Evolutionary conservation across 2,888 invertebrate genomes (phyloP).

Genomic region (Amiota mariae): DNA sequence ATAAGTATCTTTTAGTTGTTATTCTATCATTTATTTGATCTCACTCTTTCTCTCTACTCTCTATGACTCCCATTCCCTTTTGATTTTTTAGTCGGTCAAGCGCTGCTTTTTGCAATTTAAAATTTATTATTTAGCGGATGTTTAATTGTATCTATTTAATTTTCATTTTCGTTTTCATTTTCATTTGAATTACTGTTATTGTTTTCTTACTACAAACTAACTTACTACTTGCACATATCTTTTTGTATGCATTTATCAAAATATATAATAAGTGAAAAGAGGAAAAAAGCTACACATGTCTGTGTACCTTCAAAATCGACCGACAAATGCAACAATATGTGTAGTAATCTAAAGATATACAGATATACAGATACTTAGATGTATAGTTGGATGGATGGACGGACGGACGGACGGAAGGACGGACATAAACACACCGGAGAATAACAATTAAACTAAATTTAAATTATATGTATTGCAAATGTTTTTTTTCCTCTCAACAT

Average conservation of each 20-base stretch:
- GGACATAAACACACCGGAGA: constrained; percentile 55
- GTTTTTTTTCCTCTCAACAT: constrained; percentile 26
- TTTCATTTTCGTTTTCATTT: constrained; percentile 56
- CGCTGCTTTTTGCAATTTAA: constrained; percentile 57
- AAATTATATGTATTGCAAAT: constrained; percentile 64
- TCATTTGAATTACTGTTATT: constrained; percentile 57
- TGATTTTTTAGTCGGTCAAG: constrained; percentile 14
- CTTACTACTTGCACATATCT: constrained; percentile 29
- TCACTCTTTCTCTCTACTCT: neutral
- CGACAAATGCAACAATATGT: constrained; percentile 1
- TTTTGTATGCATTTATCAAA: constrained; percentile 23
- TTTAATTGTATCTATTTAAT: constrained; percentile 72
- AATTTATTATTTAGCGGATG: constrained; percentile 72
- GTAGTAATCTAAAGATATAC: neutral
- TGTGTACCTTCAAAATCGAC: neutral
- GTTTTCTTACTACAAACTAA: neutral
- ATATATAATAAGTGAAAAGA: neutral
- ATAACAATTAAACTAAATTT: constrained; percentile 68
- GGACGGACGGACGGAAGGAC: constrained; percentile 18
- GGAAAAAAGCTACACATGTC: neutral
- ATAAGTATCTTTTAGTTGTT: neutral
- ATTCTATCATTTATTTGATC: neutral
- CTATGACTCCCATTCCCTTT: no score
- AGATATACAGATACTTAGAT: constrained; percentile 36
- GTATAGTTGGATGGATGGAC: neutral